phyloP scores from a whole-genome alignment of 2,888 invertebrate genomes.

The Tridacna gigas region DNA sequence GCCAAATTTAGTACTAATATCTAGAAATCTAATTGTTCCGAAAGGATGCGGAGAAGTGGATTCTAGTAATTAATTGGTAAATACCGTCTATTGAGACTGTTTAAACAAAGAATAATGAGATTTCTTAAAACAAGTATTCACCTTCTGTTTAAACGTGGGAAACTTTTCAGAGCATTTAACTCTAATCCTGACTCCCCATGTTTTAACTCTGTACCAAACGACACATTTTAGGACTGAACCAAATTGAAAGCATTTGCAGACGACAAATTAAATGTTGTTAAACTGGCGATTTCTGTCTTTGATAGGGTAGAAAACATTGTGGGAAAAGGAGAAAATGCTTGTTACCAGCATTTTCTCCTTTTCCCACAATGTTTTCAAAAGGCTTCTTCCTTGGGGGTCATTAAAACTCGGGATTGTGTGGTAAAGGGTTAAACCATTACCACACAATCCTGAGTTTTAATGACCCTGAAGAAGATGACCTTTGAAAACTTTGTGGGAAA shows the following conservation, averaged over 20 bases:
- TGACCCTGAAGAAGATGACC: too few species aligned
- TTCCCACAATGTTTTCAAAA: neutral
- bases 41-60: slow-evolving; percentile 30
- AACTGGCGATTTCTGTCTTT: too few species aligned
- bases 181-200: too few species aligned
- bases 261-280: too few species aligned
- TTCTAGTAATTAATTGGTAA: slow-evolving; percentile 52
- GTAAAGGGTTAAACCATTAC: neutral
- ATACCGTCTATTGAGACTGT: slow-evolving; percentile 32
- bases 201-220: too few species aligned
- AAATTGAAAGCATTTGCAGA: too few species aligned
- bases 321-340: neutral
- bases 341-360: neutral
- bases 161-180: slow-evolving; percentile 14
- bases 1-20: slow-evolving; percentile 55
- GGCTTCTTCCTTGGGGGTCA: neutral
- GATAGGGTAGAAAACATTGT: neutral
- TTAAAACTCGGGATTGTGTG: neutral
- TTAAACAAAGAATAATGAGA: slow-evolving; percentile 37
- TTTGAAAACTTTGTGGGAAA: too few species aligned
- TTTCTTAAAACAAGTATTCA: slow-evolving; percentile 26
- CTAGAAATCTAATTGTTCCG: slow-evolving; percentile 44
- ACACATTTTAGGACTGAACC: too few species aligned
- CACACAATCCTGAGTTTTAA: too few species aligned
- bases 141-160: slow-evolving; percentile 31